Base-by-base conservation (phyloP, 2,797 vertebrate genomes). In the Acipenser ruthenus region DNA sequence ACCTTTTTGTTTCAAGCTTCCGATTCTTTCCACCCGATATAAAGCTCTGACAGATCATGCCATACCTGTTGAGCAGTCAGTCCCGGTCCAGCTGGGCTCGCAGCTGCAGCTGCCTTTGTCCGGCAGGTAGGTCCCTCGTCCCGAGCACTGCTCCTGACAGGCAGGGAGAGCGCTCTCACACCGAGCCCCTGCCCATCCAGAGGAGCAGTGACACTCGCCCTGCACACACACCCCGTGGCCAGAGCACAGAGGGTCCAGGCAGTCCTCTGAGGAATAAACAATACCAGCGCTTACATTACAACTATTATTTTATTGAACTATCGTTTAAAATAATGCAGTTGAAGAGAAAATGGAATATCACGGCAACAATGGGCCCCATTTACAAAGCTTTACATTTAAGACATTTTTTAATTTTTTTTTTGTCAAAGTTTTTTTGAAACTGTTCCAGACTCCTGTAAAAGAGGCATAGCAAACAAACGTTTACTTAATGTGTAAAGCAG, bases 101-200 rank as follows among this genome's bases (percentile, higher is more conserved):
- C 95, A 97, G 87, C 86, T 89, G 74, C 95, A 97, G 73, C 91
- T 74, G 13, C 94, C 92, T 2, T 89, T 85, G 7, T 96, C 95
- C 56, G 91, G 82, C 52, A 95, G 90, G 78, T 93, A 93, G 68
- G 93, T 93, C 6, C 95, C 95, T 0, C 96, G 95, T 18, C 94
- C 93, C 0, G 95, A 96, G 78, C 95, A 97, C 75, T 94, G 95
- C 67, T 96, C 94, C 84, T 95, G 94, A 81, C 95, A 97, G 67
- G 92, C 83, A 6, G 94, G 93, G 76, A 95, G 87, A 2, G 90
- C 86, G 0, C 87, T 89, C 74, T 96, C 92, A 8, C 95, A 97
- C 83, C 88, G 92, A 60, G 92, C 84, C 2, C 95, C 94, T 0
- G 93, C 92, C 94, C 94, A 97, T 50, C 95, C 95, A 0, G 90